Percentiles rank a stretch among this genome's conserved stretches.
phyloP scores from a whole-genome alignment of 2,888 invertebrate genomes.

The Hermaeophaga mercurialis region DNA sequence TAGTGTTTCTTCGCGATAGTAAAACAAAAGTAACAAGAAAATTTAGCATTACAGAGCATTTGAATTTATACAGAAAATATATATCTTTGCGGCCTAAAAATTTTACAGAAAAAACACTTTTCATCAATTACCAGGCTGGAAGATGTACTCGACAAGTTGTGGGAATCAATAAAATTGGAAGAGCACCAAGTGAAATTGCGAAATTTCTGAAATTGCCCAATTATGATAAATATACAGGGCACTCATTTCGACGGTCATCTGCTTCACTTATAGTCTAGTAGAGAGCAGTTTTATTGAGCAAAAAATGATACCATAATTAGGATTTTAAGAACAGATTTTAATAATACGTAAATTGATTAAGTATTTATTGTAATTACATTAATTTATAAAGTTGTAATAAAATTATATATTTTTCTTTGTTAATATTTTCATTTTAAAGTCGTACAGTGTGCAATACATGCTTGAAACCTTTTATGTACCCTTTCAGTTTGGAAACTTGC shows the following conservation, averaged over 20 bases:
- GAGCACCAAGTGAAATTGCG: conserved; percentile 30
- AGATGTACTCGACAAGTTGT: conserved; percentile 29
- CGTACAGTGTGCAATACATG: no score
- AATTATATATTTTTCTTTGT: no score
- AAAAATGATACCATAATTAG: no score
- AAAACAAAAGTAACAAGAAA: conserved; percentile 26
- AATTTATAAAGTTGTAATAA: no score
- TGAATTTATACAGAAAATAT: conserved; percentile 30
- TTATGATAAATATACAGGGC: conserved; percentile 29
- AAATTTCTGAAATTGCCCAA: conserved; percentile 25
- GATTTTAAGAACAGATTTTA: no score
- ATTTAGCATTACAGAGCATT: conserved; percentile 29
- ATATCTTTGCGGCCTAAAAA: conserved; percentile 24
- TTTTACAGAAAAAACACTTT: conserved; percentile 16
- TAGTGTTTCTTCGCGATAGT: conserved; percentile 5
- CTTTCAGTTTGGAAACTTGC: no score
- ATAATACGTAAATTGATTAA: no score
- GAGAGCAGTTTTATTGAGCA: background rate
- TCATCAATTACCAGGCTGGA: conserved; percentile 33
- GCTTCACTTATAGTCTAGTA: background rate
- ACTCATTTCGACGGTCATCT: conserved; percentile 24
- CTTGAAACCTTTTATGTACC: no score
- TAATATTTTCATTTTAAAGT: no score
- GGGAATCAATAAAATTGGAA: conserved; percentile 33
- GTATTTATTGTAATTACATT: no score